Evolutionary conservation across 2,888 invertebrate genomes (phyloP).

Genomic region (Resseliella maxima): DNA sequence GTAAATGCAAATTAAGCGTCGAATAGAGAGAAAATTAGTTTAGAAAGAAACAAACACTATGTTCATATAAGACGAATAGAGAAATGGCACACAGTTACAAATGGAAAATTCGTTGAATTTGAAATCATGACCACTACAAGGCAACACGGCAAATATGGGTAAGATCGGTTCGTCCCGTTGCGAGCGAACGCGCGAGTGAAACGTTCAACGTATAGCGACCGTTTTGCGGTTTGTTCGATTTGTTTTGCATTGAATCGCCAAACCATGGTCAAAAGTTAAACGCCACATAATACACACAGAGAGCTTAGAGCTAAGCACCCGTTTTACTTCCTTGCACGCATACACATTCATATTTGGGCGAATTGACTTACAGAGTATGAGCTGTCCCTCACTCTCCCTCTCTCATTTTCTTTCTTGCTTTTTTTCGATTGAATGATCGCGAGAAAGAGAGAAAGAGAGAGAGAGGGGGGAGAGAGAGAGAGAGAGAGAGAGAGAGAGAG

Average conservation of each 20-base stretch:
- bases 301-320: neutral
- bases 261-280: constrained; percentile 46
- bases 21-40: constrained; percentile 28
- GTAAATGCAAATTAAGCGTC: constrained; percentile 55
- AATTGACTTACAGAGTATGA: too few relatives aligned
- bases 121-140: constrained; percentile 42
- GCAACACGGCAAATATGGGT: neutral
- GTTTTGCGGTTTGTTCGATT: neutral
- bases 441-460: neutral
- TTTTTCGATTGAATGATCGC: too few relatives aligned
- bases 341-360: neutral
- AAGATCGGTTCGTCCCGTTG: neutral
- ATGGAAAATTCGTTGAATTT: neutral
- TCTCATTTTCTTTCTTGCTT: too few relatives aligned
- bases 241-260: constrained; percentile 4
- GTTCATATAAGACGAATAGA: neutral
- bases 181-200: neutral
- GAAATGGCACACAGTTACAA: neutral
- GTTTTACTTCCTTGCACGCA: neutral
- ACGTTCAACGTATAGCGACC: neutral
- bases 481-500: neutral
- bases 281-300: neutral
- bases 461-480: neutral
- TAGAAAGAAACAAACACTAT: constrained; percentile 4
- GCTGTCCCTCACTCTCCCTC: too few relatives aligned